Conservation (phyloP, 2,113 vertebrate species). For the Misgurnus mizolepis region DNA sequence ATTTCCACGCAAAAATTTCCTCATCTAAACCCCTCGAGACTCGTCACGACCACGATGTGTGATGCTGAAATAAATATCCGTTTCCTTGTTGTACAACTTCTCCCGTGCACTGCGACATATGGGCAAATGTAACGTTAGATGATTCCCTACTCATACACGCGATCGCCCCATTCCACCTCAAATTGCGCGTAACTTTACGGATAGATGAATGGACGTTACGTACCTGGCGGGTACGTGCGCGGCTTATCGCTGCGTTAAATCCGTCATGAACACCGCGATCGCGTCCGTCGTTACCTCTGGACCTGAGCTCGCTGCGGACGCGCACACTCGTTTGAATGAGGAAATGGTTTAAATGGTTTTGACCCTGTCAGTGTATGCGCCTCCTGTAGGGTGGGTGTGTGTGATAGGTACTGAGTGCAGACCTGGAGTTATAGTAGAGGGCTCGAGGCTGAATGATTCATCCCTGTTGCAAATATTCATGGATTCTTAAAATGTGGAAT, state of each 20-base stretch:
- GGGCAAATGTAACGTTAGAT: neutral
- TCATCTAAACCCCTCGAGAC: neutral
- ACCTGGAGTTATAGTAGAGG: neutral
- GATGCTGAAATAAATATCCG: neutral
- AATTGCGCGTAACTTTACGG: neutral
- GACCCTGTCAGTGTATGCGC: conserved; percentile 9
- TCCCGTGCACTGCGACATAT: neutral
- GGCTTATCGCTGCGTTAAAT: neutral
- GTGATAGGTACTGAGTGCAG: conserved; percentile 6
- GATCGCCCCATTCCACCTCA: neutral
- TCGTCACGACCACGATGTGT: neutral
- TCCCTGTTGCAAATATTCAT: neutral
- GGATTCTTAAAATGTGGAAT: neutral
- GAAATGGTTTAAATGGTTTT: conserved; percentile 15
- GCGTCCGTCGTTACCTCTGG: neutral
- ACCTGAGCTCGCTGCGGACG: neutral
- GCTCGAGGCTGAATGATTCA: neutral
- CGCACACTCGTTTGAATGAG: conserved; percentile 4
- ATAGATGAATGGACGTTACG: neutral
- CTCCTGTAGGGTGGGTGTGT: neutral
- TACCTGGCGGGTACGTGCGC: conserved; percentile 7
- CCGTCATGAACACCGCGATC: neutral
- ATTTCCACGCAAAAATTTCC: neutral
- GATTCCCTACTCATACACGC: neutral
- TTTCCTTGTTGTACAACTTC: conserved; percentile 4